Conservation (phyloP, 1,140 invertebrate genomes). For the Danaus plexippus region DNA sequence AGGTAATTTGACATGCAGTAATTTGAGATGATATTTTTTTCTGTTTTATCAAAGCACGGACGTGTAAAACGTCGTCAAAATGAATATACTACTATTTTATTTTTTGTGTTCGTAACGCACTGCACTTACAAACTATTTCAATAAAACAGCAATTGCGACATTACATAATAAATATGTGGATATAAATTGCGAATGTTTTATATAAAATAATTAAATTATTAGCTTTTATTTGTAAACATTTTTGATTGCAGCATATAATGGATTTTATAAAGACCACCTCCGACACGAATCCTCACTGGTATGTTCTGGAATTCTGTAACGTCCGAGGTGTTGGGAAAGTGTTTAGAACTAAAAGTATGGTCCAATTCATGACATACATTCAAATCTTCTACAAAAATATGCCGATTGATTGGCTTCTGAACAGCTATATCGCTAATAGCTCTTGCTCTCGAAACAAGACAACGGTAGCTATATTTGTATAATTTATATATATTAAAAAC, state of each 20-base stretch:
- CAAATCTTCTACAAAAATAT: conserved; percentile 97
- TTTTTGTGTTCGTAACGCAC: no score
- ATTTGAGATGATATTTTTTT: no score
- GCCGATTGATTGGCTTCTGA: conserved; percentile 96
- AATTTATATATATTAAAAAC: conserved; percentile 2
- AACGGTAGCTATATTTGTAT: conserved; percentile 73
- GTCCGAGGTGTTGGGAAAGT: conserved; percentile 96
- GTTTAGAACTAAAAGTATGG: conserved; percentile 91
- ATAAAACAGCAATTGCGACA: no score
- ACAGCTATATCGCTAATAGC: conserved; percentile 92
- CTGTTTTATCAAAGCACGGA: no score
- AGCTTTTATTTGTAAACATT: no score
- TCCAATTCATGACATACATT: conserved; percentile 92
- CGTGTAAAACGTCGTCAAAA: no score
- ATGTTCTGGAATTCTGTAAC: conserved; percentile 95
- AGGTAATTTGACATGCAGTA: conserved; percentile 44
- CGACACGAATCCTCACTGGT: conserved; percentile 85
- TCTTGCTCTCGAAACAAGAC: conserved; percentile 91
- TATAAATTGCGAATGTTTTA: no score
- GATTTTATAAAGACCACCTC: conserved; percentile 88
- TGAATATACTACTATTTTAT: no score
- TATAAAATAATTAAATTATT: no score
- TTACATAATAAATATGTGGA: no score
- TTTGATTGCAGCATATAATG: conserved; percentile 78
- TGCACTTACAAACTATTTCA: background rate